Base-by-base conservation (phyloP, 1,140 invertebrate genomes). In the Stegodyphus mimosarum region DNA sequence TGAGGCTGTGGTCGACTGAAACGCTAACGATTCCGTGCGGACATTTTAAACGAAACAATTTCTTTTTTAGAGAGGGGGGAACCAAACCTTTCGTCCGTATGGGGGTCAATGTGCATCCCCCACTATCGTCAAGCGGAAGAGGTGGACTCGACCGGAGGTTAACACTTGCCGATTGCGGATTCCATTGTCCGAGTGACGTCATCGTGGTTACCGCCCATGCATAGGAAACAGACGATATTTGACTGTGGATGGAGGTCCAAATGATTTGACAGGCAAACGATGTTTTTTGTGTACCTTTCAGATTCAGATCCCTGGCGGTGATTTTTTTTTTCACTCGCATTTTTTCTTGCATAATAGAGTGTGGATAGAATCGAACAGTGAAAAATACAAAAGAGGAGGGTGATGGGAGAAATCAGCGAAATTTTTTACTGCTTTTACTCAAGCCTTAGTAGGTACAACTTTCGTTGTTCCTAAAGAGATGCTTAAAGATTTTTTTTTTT, bases 111-210 rank as follows among this genome's bases (percentile, higher is more conserved):
- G 72, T 13, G 64, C 49, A 18, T 7, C 15, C 48, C 51, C 64
- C 76, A 49, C 76, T 69, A 33, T 33, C n/a, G 10, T 9, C 7
- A 64, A n/a, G 33, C 48, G 76, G 64, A 78, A 69, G 76, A 60
- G 76, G 76, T 69, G 76, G 76, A 52, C 50, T 69, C 55, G 51
- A 17, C 60, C 60, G 50, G 60, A 76, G 74, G 74, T 76, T 76
- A 76, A 78, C 64, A 78, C 76, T 69, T 78, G 76, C 76, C 50
- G 64, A 52, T 60, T 55, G 72, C 72, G 17, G n/a, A 33, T 49
- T 53, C 50, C 18, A 78, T 78, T 78, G 76, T 78, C 53, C 64
- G 5, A 33, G 63, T 78, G 76, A 78, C 76, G 76, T 78, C 76
- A 78, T 78, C 18, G 10, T 60, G 76, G 76, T 33, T 64, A 18